Conservation (phyloP, 2,113 vertebrate genomes). For the Fregata magnificens region DNA sequence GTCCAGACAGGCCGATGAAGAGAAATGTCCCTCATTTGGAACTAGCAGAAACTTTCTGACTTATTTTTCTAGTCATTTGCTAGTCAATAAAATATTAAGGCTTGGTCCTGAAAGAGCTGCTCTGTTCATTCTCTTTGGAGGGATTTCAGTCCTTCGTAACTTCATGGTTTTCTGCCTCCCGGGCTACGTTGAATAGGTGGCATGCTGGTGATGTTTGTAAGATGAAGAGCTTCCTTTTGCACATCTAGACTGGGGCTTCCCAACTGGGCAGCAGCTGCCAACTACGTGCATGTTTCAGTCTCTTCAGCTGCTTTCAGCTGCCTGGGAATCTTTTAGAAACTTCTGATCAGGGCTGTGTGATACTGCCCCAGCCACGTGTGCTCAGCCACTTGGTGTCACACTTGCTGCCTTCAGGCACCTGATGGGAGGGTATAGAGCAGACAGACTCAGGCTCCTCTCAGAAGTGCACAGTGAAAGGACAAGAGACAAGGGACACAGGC, state of each 20-base stretch:
- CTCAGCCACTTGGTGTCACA: background rate
- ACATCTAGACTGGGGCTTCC: background rate
- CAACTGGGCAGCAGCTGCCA: background rate
- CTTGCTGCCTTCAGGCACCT: background rate
- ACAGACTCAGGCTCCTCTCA: background rate
- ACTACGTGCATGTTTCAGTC: background rate
- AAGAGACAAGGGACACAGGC: background rate
- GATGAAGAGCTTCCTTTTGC: background rate
- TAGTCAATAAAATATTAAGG: background rate
- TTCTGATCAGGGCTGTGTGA: background rate
- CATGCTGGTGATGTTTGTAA: background rate
- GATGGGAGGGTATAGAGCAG: background rate
- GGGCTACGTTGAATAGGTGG: background rate
- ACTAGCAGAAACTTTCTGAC: background rate
- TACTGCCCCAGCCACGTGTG: accelerated
- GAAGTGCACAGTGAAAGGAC: background rate
- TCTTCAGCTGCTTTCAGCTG: background rate
- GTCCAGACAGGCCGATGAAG: background rate
- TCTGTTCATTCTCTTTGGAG: background rate
- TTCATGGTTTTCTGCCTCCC: background rate
- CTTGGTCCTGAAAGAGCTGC: background rate
- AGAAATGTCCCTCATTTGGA: background rate
- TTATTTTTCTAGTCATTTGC: background rate
- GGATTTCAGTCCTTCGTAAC: background rate
- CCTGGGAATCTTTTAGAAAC: background rate